Evolutionary conservation across 2,888 invertebrate species (phyloP).

Genomic region (Nebria salina): DNA sequence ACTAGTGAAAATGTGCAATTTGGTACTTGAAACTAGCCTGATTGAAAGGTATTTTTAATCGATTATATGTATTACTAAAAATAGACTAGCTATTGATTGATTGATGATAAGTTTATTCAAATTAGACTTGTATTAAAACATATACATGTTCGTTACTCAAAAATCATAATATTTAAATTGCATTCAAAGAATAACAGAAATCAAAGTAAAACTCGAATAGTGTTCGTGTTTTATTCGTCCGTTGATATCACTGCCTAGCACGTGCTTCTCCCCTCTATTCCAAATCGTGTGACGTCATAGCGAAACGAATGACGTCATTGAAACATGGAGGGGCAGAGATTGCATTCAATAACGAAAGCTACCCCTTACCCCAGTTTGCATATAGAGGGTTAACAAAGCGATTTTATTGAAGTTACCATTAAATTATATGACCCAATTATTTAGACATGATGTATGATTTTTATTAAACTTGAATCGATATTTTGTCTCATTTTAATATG

Average conservation of each 20-base stretch:
- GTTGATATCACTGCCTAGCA: constrained; percentile 5
- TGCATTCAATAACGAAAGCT: not conserved
- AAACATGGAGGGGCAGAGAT: not conserved
- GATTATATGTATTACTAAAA: too few relatives aligned
- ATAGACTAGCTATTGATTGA: too few relatives aligned
- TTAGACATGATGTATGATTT: not conserved
- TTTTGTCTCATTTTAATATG: not conserved
- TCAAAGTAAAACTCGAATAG: not conserved
- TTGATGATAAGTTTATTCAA: too few relatives aligned
- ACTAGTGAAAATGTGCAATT: not conserved
- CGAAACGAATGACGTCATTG: not conserved
- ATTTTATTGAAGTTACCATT: constrained; percentile 18
- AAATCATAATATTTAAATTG: not conserved
- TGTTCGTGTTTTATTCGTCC: constrained; percentile 2
- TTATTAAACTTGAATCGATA: not conserved
- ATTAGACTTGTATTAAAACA: too few relatives aligned
- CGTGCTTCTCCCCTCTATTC: constrained; percentile 8
- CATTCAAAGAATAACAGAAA: not conserved
- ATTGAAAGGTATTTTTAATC: not conserved
- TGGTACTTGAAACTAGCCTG: not conserved
- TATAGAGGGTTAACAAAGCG: constrained; percentile 48
- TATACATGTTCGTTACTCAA: too few relatives aligned
- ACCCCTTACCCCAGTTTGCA: not conserved
- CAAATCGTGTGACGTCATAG: not conserved
- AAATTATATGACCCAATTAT: not conserved